Base-by-base conservation (phyloP, 2,888 invertebrate species). In the Cataglyphis livida region DNA sequence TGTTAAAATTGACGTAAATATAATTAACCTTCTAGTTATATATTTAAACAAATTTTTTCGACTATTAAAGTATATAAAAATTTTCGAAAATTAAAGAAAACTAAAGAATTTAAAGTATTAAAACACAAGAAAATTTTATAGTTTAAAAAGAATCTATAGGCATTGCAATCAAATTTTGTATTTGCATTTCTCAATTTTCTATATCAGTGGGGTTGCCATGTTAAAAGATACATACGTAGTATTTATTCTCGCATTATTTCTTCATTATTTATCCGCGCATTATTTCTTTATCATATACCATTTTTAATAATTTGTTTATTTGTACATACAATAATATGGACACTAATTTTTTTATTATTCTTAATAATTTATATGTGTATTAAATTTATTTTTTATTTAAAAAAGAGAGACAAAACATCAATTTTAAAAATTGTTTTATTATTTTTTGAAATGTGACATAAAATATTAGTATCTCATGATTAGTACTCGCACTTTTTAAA, bases 401-500 rank as follows among this genome's bases (percentile, higher is more conserved):
- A n/a, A 18, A 48, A n/a, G n/a, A 51, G 48, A 35, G 7, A 28
- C 3, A 12, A 44, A 21, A 61, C 15, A n/a, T 9, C 10, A 21
- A 1, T 21, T 44, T 28, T 32, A 7, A 5, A 57, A 2, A 61
- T 61, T 1, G 7, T 61, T 61, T 41, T 44, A 61, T 74, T 32
- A 21, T 74, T 62, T 74, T 32, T 57, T n/a, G 3, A 41, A 73
- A 59, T 59, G 15, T 41, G 28, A 32, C 6, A 54, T 38, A 35
- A 75, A 59, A 73, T 73, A 73, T 73, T 28, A 41, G 3, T 44
- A 12, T 54, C 7, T 38, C 10, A 54, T 21, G 5, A 66, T 44
- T 61, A 15, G 10, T 28, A 32, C 18, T 15, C 18, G 18, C 10
- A 38, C 5, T 41, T 41, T 73, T n/a, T 4, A 18, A 41, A 61